Conservation (phyloP, 2,113 vertebrate genomes). For the Eurystomus gularis region DNA sequence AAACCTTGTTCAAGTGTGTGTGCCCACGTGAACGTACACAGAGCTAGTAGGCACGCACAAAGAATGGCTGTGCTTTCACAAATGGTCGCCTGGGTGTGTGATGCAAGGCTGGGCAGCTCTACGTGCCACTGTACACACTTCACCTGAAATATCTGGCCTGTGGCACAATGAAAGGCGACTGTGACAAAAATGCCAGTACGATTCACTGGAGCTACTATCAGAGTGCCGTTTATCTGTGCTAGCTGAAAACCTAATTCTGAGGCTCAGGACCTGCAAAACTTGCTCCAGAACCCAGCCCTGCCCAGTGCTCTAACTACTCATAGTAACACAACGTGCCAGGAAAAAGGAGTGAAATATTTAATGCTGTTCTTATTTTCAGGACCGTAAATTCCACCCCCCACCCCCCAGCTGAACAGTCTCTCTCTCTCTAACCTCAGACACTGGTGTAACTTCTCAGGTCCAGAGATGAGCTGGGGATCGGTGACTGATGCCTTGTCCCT, state of each 20-base stretch:
- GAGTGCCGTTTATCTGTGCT: background rate
- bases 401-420: background rate
- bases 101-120: accelerated
- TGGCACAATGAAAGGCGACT: background rate
- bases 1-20: accelerated
- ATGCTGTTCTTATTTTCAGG: background rate
- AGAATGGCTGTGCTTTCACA: accelerated
- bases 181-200: background rate
- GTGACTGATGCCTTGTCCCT: background rate
- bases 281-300: background rate
- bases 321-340: background rate
- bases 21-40: accelerated
- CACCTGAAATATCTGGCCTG: background rate
- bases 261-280: background rate
- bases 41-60: background rate
- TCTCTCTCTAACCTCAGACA: background rate
- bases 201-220: background rate
- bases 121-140: accelerated
- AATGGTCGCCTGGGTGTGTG: background rate
- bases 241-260: background rate
- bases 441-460: background rate
- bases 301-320: too few species aligned
- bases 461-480: background rate
- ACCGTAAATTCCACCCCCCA: too few species aligned
- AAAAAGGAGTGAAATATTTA: background rate